A percentile compares a stretch with the other conserved stretches of the same genome.
Evolutionary conservation across 2,113 vertebrate genomes (phyloP).

Genomic region (Microtus oregoni): DNA sequence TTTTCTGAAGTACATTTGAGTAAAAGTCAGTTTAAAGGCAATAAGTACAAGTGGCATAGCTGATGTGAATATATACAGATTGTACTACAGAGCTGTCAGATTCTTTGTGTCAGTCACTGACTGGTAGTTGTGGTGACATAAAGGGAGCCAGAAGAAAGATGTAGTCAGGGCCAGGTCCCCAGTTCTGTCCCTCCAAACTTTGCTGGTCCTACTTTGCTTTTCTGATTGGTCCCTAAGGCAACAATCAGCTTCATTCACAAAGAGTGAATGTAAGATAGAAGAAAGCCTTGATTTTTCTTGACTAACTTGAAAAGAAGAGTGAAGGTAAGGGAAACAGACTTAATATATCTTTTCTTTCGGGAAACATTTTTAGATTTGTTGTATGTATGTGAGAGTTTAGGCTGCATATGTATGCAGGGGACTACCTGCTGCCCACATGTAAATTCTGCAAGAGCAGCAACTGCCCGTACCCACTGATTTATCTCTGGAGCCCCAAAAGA

Average conservation of each 20-base stretch:
- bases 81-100: not conserved
- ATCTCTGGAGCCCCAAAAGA: not conserved
- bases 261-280: not conserved
- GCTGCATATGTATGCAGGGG: not conserved
- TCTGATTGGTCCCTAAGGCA: not conserved
- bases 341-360: not conserved
- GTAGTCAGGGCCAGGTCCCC: fast-evolving
- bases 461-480: too few relatives aligned
- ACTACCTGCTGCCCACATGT: not conserved
- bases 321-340: not conserved
- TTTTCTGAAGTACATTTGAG: constrained; percentile 39
- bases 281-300: not conserved
- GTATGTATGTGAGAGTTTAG: not conserved
- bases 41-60: not conserved
- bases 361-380: not conserved
- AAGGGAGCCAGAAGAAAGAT: fast-evolving
- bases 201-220: not conserved
- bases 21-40: constrained; percentile 6
- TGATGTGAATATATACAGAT: not conserved
- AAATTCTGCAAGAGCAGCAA: not conserved
- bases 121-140: not conserved
- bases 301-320: fast-evolving
- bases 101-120: fast-evolving
- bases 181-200: fast-evolving
- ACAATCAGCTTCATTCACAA: not conserved